Conservation (phyloP, 2,888 invertebrate genomes). For the Metalampra italica region DNA sequence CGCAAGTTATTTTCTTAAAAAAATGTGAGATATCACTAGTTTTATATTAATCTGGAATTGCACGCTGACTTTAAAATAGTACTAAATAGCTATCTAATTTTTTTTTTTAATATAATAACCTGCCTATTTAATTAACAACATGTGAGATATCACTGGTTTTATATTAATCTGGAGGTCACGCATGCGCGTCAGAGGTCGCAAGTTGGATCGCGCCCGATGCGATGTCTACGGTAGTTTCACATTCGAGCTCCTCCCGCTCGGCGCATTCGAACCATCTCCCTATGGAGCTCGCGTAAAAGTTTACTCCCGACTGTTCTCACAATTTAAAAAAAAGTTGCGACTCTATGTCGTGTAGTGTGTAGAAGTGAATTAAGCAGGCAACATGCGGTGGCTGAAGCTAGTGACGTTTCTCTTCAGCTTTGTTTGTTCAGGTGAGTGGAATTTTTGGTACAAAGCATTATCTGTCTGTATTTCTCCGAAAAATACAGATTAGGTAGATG, state of each 20-base stretch:
- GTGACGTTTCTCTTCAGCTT: constrained; percentile 40
- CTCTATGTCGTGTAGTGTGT: constrained; percentile 41
- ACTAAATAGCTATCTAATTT: no score
- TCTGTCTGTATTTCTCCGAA: background rate
- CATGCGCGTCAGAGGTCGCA: constrained; percentile 54
- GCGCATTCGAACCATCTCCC: constrained; percentile 28
- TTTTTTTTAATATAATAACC: no score
- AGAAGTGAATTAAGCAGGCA: constrained; percentile 27
- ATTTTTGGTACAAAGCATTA: background rate
- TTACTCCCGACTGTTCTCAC: constrained; percentile 18
- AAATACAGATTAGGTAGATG: background rate
- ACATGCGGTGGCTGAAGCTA: constrained; percentile 53
- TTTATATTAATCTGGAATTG: constrained; percentile 9
- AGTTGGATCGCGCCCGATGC: constrained; percentile 31
- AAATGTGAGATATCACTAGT: background rate
- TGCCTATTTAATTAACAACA: no score
- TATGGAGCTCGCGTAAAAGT: constrained; percentile 45
- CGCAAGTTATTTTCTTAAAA: no score
- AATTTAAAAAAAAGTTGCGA: constrained; percentile 21
- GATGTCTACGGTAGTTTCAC: constrained; percentile 42
- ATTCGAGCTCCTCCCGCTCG: constrained; percentile 35
- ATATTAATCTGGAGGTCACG: constrained; percentile 27
- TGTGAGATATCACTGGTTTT: background rate
- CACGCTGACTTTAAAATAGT: no score
- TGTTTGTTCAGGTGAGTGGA: constrained; percentile 49